These are phyloP conservation scores for Odontothrips loti DNA, from an alignment of 2,888 invertebrate genomes.

Conservation along the genomic window DNA sequence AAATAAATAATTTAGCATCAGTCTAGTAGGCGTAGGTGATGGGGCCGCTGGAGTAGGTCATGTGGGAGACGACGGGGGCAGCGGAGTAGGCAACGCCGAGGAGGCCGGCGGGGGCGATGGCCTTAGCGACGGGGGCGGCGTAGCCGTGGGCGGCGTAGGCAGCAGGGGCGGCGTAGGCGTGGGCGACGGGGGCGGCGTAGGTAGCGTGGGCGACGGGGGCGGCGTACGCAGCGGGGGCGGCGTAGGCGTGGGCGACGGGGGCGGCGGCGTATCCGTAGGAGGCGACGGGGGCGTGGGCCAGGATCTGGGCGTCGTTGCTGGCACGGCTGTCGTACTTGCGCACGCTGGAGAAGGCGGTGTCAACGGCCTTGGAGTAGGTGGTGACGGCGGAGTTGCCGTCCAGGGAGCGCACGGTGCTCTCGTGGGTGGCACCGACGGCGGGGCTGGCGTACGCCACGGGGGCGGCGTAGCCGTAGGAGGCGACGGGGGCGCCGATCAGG, in stretches of 20 bases:
- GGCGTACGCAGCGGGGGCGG: constrained; percentile 43
- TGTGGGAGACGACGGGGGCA: constrained; percentile 40
- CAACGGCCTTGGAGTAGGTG: constrained; percentile 56
- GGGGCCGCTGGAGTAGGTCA: constrained; percentile 33
- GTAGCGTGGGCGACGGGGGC: constrained; percentile 40
- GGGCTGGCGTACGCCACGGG: constrained; percentile 43
- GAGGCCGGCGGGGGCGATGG: constrained; percentile 35
- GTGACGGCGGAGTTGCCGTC: constrained; percentile 56
- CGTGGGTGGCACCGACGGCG: constrained; percentile 49
- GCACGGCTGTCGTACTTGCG: constrained; percentile 57
- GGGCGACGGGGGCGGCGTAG: constrained; percentile 46
- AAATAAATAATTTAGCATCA: not conserved
- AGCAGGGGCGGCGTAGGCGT: constrained; percentile 42
- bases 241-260: constrained; percentile 37
- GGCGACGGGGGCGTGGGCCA: constrained; percentile 42
- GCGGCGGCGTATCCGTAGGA: constrained; percentile 47
- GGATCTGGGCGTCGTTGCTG: constrained; percentile 51
- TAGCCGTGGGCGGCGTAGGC: constrained; percentile 34
- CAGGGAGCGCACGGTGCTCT: constrained; percentile 56
- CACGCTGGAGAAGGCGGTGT: constrained; percentile 58
- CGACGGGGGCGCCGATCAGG: constrained; percentile 36
- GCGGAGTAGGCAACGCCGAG: constrained; percentile 39
- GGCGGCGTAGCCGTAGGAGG: constrained; percentile 34
- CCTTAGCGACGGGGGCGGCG: constrained; percentile 32
- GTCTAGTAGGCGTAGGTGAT: constrained; percentile 19